phyloP scores from a whole-genome alignment of 2,113 vertebrate species.

The Hiodon tergisus region DNA sequence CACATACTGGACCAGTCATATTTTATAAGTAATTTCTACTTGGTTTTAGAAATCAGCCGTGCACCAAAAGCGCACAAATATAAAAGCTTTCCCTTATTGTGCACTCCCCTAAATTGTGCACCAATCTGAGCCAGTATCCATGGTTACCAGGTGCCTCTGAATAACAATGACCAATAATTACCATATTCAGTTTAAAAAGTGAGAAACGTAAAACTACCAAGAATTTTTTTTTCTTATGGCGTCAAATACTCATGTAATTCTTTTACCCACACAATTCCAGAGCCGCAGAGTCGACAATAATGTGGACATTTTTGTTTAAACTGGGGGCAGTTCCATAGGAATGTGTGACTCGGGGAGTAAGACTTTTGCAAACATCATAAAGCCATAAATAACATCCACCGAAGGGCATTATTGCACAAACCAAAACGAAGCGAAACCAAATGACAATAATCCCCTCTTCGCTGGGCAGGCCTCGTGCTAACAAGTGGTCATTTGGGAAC shows the following conservation, averaged over 20 bases:
- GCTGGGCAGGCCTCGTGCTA: neutral
- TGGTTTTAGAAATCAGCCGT: neutral
- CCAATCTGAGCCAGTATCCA: constrained; percentile 15
- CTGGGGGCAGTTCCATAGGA: constrained; percentile 35
- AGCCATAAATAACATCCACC: constrained; percentile 50
- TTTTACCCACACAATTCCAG: too few species aligned
- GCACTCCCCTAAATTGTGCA: neutral
- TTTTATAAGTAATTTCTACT: too few species aligned
- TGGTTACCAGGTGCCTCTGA: constrained; percentile 55
- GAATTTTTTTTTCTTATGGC: too few species aligned
- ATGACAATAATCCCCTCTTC: constrained; percentile 5
- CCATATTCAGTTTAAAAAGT: constrained; percentile 54
- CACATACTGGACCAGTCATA: too few species aligned
- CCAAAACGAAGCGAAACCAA: constrained; percentile 15
- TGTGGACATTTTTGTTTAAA: too few species aligned
- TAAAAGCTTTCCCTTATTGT: neutral
- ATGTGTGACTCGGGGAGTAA: constrained; percentile 35
- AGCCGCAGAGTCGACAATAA: neutral
- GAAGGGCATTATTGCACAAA: constrained; percentile 17
- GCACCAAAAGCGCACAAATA: too few species aligned
- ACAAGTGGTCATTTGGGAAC: neutral
- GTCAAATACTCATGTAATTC: too few species aligned
- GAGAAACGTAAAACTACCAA: constrained; percentile 33
- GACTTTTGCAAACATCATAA: constrained; percentile 63
- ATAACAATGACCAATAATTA: constrained; percentile 58